phyloP scores from a whole-genome alignment of 2,797 vertebrate species.

The Peromyscus aztecus region DNA sequence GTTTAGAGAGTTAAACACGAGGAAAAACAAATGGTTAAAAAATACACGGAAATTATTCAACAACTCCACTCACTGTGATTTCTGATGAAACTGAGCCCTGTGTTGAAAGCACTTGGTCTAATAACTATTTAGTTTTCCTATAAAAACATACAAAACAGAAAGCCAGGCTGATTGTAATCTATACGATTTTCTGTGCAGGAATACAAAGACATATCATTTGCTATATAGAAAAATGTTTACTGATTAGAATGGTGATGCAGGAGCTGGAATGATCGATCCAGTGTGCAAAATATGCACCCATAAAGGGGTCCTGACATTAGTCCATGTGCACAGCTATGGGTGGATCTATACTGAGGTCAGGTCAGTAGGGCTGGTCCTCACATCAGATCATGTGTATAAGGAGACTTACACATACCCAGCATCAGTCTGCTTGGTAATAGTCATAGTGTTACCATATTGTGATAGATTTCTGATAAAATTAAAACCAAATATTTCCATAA shows the following conservation, averaged over 20 bases:
- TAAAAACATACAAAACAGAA: not conserved
- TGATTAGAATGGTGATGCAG: not conserved
- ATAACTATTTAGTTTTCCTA: not conserved
- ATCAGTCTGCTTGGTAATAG: not conserved
- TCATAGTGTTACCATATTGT: not conserved
- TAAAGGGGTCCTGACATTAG: too few relatives aligned
- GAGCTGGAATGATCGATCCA: not conserved
- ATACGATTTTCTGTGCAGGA: not conserved
- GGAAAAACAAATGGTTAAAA: constrained; percentile 30
- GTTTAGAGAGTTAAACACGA: not conserved
- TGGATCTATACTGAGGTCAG: too few relatives aligned
- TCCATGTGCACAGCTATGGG: not conserved
- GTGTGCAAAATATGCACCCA: too few relatives aligned
- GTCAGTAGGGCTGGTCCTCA: not conserved
- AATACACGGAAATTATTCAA: not conserved
- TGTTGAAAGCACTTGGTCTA: not conserved
- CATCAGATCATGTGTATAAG: not conserved
- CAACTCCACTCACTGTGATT: not conserved
- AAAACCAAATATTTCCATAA: not conserved
- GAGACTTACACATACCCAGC: accelerated
- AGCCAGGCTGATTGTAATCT: not conserved
- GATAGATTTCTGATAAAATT: not conserved
- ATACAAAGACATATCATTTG: not conserved
- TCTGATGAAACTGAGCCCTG: not conserved
- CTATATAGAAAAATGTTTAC: accelerated